Percentiles rank a stretch among this genome's conserved stretches.
Conservation (phyloP, 1,140 invertebrate genomes). For the Diachasmimorpha longicaudata region DNA sequence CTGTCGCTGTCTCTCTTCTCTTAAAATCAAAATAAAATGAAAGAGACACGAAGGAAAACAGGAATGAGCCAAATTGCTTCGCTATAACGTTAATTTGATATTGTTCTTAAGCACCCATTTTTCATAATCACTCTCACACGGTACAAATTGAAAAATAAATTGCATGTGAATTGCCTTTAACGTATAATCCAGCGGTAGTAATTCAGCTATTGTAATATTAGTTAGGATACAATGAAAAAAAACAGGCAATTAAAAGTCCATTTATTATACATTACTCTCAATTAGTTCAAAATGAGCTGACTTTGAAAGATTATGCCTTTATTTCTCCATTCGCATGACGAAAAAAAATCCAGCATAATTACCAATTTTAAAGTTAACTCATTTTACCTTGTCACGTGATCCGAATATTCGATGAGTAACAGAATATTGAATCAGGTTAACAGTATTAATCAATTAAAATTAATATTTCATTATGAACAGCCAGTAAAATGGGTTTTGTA, state of each 20-base stretch:
- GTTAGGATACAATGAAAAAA: neutral
- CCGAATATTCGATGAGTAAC: slow-evolving; percentile 34
- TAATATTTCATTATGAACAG: neutral
- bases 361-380: slow-evolving; percentile 22
- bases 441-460: slow-evolving; percentile 20
- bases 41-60: neutral
- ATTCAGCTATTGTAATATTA: slow-evolving; percentile 20
- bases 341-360: slow-evolving; percentile 7
- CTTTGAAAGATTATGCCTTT: slow-evolving; percentile 9
- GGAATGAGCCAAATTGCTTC: neutral
- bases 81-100: neutral
- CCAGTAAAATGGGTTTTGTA: slow-evolving; percentile 1
- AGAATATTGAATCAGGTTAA: slow-evolving; percentile 42
- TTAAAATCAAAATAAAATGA: too few species aligned
- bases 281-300: slow-evolving; percentile 15
- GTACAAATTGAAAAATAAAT: slow-evolving; percentile 3
- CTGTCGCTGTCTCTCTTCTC: too few species aligned
- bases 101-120: neutral
- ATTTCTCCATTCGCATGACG: neutral
- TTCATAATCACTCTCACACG: slow-evolving; percentile 12
- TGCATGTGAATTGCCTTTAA: slow-evolving; percentile 8
- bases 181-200: slow-evolving; percentile 23
- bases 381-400: slow-evolving; percentile 34
- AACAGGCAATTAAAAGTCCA: neutral
- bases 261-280: too few species aligned